These are phyloP conservation scores for Leiothrix lutea DNA, from an alignment of 2,113 vertebrate species.

Conservation along the genomic window DNA sequence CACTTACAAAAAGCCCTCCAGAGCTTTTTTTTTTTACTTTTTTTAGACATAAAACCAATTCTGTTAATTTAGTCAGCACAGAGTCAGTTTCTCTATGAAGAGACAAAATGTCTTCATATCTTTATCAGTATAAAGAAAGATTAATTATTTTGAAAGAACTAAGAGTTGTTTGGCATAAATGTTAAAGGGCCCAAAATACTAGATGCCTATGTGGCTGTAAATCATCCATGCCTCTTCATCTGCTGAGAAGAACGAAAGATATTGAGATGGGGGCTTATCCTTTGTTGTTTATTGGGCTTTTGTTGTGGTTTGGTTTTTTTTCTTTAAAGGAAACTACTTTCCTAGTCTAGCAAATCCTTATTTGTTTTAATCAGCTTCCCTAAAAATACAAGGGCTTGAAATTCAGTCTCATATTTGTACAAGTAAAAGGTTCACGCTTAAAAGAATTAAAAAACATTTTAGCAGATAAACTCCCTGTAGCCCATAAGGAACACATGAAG, in stretches of 20 bases:
- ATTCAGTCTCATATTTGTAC: neutral
- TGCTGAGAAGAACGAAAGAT: neutral
- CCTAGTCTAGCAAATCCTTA: neutral
- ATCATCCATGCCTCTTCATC: neutral
- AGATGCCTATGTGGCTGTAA: neutral
- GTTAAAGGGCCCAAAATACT: neutral
- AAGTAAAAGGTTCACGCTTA: neutral
- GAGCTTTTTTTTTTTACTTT: neutral
- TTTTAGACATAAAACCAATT: neutral
- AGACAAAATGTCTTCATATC: neutral
- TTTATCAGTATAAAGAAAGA: neutral
- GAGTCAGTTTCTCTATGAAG: neutral
- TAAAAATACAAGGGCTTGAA: neutral
- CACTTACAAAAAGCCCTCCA: neutral
- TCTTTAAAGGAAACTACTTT: neutral
- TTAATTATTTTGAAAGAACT: neutral
- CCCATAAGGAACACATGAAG: neutral
- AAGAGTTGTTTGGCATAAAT: neutral
- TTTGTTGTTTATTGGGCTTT: neutral
- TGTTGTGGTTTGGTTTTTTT: neutral
- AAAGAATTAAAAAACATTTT: neutral
- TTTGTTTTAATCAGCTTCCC: neutral
- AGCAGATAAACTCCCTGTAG: neutral
- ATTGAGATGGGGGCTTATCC: neutral
- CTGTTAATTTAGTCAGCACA: neutral